Base-by-base conservation (phyloP, 2,797 vertebrate genomes). In the Propithecus deckenii region DNA sequence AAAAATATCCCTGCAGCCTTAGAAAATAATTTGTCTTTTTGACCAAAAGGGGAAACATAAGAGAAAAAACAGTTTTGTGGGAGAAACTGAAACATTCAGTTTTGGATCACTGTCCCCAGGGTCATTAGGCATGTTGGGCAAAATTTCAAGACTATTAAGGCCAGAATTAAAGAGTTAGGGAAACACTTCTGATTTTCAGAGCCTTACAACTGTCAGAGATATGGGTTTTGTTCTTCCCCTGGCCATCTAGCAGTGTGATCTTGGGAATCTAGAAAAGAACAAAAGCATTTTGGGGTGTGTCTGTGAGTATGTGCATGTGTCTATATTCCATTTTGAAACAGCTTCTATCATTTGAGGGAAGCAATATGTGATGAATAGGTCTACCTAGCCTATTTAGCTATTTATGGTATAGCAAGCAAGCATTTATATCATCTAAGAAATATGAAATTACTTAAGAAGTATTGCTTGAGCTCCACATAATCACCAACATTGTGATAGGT, bases 381-480 rank as follows among this genome's bases (percentile, higher is more conserved):
- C 94, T 78, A 5, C 14, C 9, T 89, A 32, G 59, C 3, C 14
- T 94, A 43, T 80, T 96, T 94, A 81, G 2, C 14, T 94, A 38
- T 85, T 96, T 95, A 76, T 69, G 13, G 22, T 72, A 57, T 20
- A 83, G 14, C 50, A 86, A 43, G 7, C 43, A 83, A 35, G 48
- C 38, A 57, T 91, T 80, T 69, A 76, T 83, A 74, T 83, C 69
- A 74, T 72, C 93, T 46, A 88, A 52, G 46, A 95, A 89, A 79
- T 59, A 75, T 81, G 88, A 38, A 35, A 65, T 76, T 41, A 63
- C 32, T 69, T 67, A 93, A 85, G 17, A 90, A 65, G 12, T 91
- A 85, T 95, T 94, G 75, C 48, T 76, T 94, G 59, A 85, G 86
- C 32, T 52, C 28, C 72, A 87, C 89, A 92, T 97, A 71, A 91